These are phyloP conservation scores for Syrphus vitripennis DNA, from an alignment of 2,888 invertebrate species.

Conservation along the genomic window DNA sequence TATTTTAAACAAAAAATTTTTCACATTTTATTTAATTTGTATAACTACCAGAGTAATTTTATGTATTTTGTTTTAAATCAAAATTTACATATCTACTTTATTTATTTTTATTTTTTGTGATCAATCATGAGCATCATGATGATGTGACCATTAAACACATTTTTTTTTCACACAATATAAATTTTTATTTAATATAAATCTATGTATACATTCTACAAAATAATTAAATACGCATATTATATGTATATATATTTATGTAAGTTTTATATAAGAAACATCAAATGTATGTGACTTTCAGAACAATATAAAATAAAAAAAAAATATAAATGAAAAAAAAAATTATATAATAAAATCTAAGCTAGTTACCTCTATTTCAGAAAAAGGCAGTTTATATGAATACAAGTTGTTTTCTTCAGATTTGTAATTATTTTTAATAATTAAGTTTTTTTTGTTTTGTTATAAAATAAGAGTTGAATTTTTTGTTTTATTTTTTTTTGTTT, in stretches of 20 bases:
- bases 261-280: conserved; percentile 11
- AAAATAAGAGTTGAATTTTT: conserved; percentile 19
- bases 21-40: conserved; percentile 67
- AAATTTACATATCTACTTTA: conserved; percentile 61
- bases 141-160: conserved; percentile 33
- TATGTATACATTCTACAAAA: conserved; percentile 55
- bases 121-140: conserved; percentile 50
- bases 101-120: conserved; percentile 19
- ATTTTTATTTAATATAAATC: conserved; percentile 45
- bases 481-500: conserved; percentile 29
- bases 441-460: conserved; percentile 21
- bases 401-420: conserved; percentile 38
- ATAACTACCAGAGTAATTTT: conserved; percentile 60
- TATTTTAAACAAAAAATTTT: conserved; percentile 57
- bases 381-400: conserved; percentile 62
- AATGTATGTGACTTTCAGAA: conserved; percentile 45
- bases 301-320: neutral
- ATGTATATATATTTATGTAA: neutral
- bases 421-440: neutral
- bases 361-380: conserved; percentile 24
- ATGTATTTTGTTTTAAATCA: conserved; percentile 31
- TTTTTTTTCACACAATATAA: conserved; percentile 54
- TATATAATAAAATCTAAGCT: conserved; percentile 4
- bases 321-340: conserved; percentile 24
- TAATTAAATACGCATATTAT: conserved; percentile 59